These are phyloP conservation scores for Labia minor DNA, from an alignment of 2,888 invertebrate genomes.

Conservation along the genomic window DNA sequence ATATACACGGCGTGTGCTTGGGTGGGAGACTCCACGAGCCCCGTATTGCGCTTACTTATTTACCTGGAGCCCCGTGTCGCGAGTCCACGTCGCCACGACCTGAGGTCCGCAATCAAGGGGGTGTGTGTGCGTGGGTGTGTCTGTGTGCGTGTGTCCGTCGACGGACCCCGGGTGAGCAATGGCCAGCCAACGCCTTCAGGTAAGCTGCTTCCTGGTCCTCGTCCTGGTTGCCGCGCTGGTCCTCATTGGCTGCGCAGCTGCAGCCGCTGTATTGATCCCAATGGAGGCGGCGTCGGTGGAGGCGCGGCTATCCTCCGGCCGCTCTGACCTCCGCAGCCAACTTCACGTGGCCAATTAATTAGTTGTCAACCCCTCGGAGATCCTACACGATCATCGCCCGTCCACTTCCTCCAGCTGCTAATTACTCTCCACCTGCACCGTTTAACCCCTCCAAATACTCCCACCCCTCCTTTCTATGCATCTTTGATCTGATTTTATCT, in stretches of 20 bases:
- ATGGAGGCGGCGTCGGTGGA: background rate
- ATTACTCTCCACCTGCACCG: too few relatives aligned
- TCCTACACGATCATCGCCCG: background rate
- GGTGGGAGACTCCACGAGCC: background rate
- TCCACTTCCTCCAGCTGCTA: background rate
- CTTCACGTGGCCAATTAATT: background rate
- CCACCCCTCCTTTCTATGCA: too few relatives aligned
- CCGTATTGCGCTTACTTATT: constrained; percentile 13
- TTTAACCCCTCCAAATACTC: too few relatives aligned
- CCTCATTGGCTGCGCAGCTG: background rate
- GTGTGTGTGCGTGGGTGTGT: background rate
- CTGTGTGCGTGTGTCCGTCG: background rate
- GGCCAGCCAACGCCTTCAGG: constrained; percentile 13
- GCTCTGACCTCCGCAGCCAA: background rate
- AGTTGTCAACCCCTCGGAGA: background rate
- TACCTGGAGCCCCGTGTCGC: background rate
- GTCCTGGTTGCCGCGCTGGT: background rate
- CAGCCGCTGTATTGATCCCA: background rate
- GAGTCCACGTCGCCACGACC: background rate
- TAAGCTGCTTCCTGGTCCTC: background rate
- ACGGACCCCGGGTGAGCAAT: background rate
- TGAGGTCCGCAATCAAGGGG: background rate
- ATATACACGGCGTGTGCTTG: constrained; percentile 13
- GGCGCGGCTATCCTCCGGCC: background rate
- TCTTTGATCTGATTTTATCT: too few relatives aligned